Conservation (phyloP, 2,797 vertebrate species). For the Lepus townsendii region DNA sequence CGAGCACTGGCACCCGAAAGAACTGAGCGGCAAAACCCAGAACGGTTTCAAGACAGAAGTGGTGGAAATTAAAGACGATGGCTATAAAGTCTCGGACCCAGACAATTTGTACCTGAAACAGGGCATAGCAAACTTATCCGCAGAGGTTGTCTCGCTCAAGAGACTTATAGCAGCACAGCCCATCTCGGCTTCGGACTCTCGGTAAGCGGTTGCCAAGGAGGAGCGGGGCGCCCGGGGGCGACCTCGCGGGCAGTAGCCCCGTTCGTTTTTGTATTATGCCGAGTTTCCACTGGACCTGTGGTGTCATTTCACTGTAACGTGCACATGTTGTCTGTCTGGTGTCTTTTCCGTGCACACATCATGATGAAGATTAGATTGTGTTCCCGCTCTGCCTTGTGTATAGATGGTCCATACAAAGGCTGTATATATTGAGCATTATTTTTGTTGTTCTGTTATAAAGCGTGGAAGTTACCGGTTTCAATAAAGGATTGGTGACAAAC, state of each 20-base stretch:
- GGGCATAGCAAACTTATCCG: slow-evolving; percentile 91
- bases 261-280: slow-evolving; percentile 89
- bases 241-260: too few species aligned
- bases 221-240: slow-evolving; percentile 85
- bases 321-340: slow-evolving; percentile 90
- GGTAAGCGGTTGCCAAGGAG: slow-evolving; percentile 90
- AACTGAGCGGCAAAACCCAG: slow-evolving; percentile 89
- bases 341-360: slow-evolving; percentile 91
- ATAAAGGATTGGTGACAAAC: slow-evolving; percentile 93
- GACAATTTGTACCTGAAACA: slow-evolving; percentile 93
- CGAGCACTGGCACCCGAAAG: slow-evolving; percentile 93
- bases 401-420: slow-evolving; percentile 87
- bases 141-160: slow-evolving; percentile 93
- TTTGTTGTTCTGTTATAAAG: slow-evolving; percentile 91
- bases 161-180: slow-evolving; percentile 92
- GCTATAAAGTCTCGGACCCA: slow-evolving; percentile 89
- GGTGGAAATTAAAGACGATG: slow-evolving; percentile 89
- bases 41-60: slow-evolving; percentile 88
- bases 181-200: slow-evolving; percentile 92
- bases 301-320: slow-evolving; percentile 94
- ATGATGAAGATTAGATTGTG: slow-evolving; percentile 89
- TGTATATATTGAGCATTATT: slow-evolving; percentile 91
- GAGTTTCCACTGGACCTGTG: slow-evolving; percentile 93
- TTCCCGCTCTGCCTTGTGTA: slow-evolving; percentile 92
- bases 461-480: slow-evolving; percentile 93